A percentile compares a stretch with the other conserved stretches of the same genome.
phyloP scores from a whole-genome alignment of 2,888 invertebrate genomes.

The Zygaena filipendulae region DNA sequence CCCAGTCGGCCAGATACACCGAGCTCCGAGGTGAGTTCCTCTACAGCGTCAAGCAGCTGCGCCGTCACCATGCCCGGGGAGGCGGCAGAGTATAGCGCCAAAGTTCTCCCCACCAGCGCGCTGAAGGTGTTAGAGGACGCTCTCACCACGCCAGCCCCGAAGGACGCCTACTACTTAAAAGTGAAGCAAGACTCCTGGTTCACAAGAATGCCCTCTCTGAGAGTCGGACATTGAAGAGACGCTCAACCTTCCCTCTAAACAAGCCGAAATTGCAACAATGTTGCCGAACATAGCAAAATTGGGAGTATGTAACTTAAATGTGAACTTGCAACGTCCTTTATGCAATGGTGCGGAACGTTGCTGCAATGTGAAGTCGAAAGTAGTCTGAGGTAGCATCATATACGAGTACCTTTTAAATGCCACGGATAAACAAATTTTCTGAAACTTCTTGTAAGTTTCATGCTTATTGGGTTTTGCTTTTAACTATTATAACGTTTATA shows the following conservation, averaged over 20 bases:
- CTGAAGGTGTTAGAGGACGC: slow-evolving; percentile 72
- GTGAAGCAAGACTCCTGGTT: slow-evolving; percentile 64
- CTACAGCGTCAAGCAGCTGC: slow-evolving; percentile 50
- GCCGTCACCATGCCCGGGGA: slow-evolving; percentile 66
- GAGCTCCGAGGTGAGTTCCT: slow-evolving; percentile 46
- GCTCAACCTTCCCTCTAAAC: slow-evolving; percentile 1
- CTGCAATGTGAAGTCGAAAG: no score
- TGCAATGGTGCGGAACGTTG: no score
- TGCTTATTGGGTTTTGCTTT: no score
- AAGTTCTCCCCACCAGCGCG: slow-evolving; percentile 70
- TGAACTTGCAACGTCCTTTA: no score
- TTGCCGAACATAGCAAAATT: no score
- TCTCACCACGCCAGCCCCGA: slow-evolving; percentile 65
- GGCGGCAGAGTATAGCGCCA: slow-evolving; percentile 73
- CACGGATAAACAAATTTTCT: no score
- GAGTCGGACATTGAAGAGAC: slow-evolving; percentile 34
- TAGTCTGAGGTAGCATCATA: no score
- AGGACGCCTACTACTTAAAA: slow-evolving; percentile 62
- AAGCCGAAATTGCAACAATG: slow-evolving; percentile 1
- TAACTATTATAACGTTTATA: no score
- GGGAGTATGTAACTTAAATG: no score
- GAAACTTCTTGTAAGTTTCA: no score
- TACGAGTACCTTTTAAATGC: no score
- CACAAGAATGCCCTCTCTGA: slow-evolving; percentile 59
- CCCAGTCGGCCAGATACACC: slow-evolving; percentile 60